Base-by-base conservation (phyloP, 2,113 vertebrate genomes). In the Entosphenus tridentatus region DNA sequence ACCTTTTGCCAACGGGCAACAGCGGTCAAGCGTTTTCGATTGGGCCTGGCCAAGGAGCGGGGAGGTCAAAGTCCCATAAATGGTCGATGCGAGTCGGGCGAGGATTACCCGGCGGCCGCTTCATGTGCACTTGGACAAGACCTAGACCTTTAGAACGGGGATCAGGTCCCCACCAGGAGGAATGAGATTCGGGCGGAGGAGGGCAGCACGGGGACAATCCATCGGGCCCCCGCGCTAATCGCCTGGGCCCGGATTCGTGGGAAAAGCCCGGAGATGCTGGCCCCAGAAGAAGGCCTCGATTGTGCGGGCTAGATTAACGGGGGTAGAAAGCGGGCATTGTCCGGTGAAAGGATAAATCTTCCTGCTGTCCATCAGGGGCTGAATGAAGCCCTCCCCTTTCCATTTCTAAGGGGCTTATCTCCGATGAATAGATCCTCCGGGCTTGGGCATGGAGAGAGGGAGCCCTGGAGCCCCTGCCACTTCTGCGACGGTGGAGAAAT, bases 341-440 rank as follows among this genome's bases (percentile, higher is more conserved):
- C 86, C 85, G 73, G 76, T 72, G 77, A 79, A 83, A 82, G 89
- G 90, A 92, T 93, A 93, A 96, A 89, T 95, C 93, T 88, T 87
- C 87, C 84, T 81, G 87, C 92, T 95, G 92, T 96, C 93, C 96
- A 85, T 96, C 93, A 96, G 84, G 81, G 78, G 75, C 83, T 86
- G 88, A 89, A 89, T 95, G 90, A 88, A 95, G 89, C 89, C 87
- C 87, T 84, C 83, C 80, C 39, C 21, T 65, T 65, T 84, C 83
- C 81, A 77, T 85, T 89, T 85, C 87, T 86, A 88, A 91, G 88
- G 87, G 89, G 93, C 90, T 98, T 98, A 98, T 98, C 93, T 89
- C 82, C 81, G 73, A 83, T 90, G 89, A 96, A 95, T 89, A 85
- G 91, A 83, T 86, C 82, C 85, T 89, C 88, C 62, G n/a, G 21